Evolutionary conservation across 2,113 vertebrate genomes (phyloP).

Genomic region (Lepus americanus): DNA sequence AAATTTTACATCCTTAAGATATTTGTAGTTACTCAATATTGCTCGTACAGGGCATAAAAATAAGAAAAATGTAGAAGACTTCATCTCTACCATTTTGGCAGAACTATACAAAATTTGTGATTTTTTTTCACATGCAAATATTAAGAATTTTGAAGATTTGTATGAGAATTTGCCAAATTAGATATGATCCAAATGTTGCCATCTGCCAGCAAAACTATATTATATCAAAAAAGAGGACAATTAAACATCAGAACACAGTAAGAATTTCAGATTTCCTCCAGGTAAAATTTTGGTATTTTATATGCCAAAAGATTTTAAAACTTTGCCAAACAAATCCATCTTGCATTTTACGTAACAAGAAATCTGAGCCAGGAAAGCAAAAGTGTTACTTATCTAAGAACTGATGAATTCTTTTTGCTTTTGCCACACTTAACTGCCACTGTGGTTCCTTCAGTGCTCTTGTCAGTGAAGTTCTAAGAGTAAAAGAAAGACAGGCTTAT

Average conservation of each 20-base stretch:
- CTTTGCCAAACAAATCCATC: constrained; percentile 74
- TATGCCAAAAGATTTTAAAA: constrained; percentile 68
- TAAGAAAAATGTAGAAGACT: constrained; percentile 19
- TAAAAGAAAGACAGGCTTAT: not conserved
- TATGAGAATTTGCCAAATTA: constrained; percentile 76
- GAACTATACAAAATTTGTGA: constrained; percentile 35
- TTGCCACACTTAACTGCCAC: constrained; percentile 1
- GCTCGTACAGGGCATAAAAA: not conserved
- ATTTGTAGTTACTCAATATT: not conserved
- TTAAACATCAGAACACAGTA: constrained; percentile 68
- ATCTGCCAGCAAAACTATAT: constrained; percentile 77
- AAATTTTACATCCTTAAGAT: not conserved
- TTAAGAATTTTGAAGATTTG: constrained; percentile 66
- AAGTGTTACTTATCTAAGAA: constrained; percentile 52
- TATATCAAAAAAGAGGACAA: constrained; percentile 65
- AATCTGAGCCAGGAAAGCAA: constrained; percentile 61
- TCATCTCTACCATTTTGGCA: constrained; percentile 39
- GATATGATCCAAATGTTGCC: constrained; percentile 73
- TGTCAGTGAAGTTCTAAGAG: not conserved
- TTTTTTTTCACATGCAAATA: constrained; percentile 53
- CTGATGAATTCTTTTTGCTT: constrained; percentile 33
- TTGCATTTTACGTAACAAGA: constrained; percentile 66
- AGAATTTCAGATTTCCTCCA: constrained; percentile 71
- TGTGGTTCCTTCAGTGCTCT: not conserved
- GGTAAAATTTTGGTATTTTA: constrained; percentile 78